Conservation (phyloP, 2,797 vertebrate genomes). For the Epinephelus coioides region DNA sequence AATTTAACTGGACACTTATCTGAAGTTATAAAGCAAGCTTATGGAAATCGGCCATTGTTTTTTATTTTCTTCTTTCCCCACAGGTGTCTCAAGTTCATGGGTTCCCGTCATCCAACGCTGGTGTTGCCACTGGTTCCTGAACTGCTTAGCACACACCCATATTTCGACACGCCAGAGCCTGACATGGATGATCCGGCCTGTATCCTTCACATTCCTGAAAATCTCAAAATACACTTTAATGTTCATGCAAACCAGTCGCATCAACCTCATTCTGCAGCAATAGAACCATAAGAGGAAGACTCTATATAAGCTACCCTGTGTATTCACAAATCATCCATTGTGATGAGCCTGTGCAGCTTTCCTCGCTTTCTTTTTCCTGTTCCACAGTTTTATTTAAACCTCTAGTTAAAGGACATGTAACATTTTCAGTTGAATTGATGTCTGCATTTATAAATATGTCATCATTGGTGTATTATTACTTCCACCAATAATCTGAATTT, state of each 20-base stretch:
- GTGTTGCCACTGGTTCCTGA: conserved; percentile 96
- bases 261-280: background rate
- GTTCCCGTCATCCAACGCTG: conserved; percentile 93
- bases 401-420: background rate
- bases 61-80: background rate
- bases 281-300: background rate
- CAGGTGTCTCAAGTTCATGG: conserved; percentile 96
- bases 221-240: background rate
- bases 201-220: conserved; percentile 86
- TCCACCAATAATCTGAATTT: no score
- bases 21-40: background rate
- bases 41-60: background rate
- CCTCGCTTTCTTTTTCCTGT: background rate
- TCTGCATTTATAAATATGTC: no score
- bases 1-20: background rate
- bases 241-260: background rate
- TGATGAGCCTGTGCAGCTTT: background rate
- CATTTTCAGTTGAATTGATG: no score
- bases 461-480: no score
- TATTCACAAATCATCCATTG: background rate
- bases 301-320: background rate
- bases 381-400: background rate
- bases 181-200: conserved; percentile 99
- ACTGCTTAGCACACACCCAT: conserved; percentile 96
- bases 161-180: conserved; percentile 97